phyloP scores from a whole-genome alignment of 2,888 invertebrate species.

The Platycheirus rosarum region DNA sequence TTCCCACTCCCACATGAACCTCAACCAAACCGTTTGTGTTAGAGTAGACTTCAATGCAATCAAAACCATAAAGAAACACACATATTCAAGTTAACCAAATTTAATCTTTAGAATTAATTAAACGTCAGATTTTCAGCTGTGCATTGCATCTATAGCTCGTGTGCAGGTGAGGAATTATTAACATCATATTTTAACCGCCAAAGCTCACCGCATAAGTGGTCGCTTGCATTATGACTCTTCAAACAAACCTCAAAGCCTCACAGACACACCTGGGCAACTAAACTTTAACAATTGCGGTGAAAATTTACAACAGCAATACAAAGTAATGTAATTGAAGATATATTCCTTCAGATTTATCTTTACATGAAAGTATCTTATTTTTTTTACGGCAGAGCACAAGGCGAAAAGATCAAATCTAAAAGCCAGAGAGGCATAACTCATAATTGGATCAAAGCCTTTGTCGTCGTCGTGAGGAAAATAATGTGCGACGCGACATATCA shows the following conservation, averaged over 20 bases:
- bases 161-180: not conserved
- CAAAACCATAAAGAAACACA: too few species aligned
- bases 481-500: conserved; percentile 8
- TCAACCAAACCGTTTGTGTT: too few species aligned
- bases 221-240: too few species aligned
- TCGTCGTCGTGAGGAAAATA: not conserved
- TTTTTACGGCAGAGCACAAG: not conserved
- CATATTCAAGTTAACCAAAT: too few species aligned
- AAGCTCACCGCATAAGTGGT: too few species aligned
- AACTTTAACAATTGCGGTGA: too few species aligned
- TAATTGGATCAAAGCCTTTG: conserved; percentile 21
- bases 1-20: too few species aligned
- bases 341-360: not conserved
- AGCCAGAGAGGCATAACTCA: conserved; percentile 12
- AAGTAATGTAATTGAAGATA: too few species aligned
- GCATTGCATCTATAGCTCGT: not conserved
- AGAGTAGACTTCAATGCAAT: too few species aligned
- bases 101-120: not conserved
- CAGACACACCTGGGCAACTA: not conserved
- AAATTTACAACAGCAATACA: too few species aligned
- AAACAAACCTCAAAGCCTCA: not conserved
- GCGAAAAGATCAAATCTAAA: not conserved
- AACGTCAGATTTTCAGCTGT: not conserved
- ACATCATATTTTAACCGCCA: not conserved
- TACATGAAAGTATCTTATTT: too few species aligned